Base-by-base conservation (phyloP, 2,888 invertebrate species). In the Rotaria magnacalcarata region DNA sequence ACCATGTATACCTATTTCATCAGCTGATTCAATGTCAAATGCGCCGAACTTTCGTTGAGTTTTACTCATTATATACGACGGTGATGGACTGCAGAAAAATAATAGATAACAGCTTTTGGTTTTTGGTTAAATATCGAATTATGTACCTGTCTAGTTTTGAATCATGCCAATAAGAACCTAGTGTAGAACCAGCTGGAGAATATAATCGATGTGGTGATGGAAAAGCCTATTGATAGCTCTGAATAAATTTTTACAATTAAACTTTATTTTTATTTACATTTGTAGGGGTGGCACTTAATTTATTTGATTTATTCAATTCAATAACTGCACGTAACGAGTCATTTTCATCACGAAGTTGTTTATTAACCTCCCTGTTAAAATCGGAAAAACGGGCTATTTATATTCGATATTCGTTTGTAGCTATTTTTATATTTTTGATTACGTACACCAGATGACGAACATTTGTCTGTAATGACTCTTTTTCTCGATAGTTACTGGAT, bases 311-410 rank as follows among this genome's bases (percentile, higher is more conserved):
- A 67, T 67, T 67, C 19, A 34, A 0, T 47, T 80, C 80, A 47
- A 80, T 47, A 8, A n/a, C 8, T 80, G 80, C 80, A 47, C 80
- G 43, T 80, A 80, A 80, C 11, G 47, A 47, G 8, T 80, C 80
- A 80, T 80, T 80, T 43, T 80, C 80, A 80, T 80, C 80, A 47
- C 80, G 80, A n/a, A 80, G 80, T 47, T 47, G 43, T 80, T 80
- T 80, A 80, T 80, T 80, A 43, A 80, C 80, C n/a, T 80, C 80
- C 11, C 80, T 80, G 47, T 8, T 10, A 80, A 80, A 24, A 47
- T 47, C 7, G 11, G 8, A 47, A 43, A 14, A 47, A 47, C 0
- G 47, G 34, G 34, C 2, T 47, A n/a, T 47, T 47, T 24, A 7
- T 14, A 14, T 47, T 1, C 6, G 19, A 47, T 80, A 27, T 41